A percentile compares a stretch with the other conserved stretches of the same genome.
phyloP scores from a whole-genome alignment of 2,113 vertebrate genomes.

The Atlantisia rogersi region DNA sequence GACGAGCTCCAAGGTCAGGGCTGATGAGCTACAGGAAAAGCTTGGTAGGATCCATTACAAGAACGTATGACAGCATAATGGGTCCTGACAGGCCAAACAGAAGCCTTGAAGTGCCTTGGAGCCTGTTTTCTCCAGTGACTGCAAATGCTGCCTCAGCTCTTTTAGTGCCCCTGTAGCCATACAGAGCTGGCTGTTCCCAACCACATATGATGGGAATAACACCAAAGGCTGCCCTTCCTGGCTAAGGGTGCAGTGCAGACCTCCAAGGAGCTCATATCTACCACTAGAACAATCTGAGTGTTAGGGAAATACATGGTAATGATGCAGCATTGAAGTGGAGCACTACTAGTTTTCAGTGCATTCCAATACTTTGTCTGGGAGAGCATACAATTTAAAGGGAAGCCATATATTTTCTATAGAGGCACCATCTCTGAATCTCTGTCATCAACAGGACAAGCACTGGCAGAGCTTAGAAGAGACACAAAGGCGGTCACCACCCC shows the following conservation, averaged over 20 bases:
- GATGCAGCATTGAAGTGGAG: neutral
- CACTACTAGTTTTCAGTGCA: neutral
- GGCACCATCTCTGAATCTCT: accelerated
- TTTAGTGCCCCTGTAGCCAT: neutral
- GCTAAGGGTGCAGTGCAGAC: neutral
- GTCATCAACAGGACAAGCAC: neutral
- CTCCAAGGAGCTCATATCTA: neutral
- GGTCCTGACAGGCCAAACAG: neutral
- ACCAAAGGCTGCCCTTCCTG: neutral
- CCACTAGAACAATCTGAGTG: neutral
- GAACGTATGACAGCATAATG: no score
- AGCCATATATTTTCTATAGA: neutral
- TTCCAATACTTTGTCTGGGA: neutral
- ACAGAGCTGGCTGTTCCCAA: neutral
- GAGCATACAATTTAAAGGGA: neutral
- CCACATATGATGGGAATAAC: neutral
- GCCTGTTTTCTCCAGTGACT: neutral
- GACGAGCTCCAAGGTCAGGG: neutral
- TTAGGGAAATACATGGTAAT: neutral
- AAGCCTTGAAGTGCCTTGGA: neutral
- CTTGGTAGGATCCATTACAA: neutral
- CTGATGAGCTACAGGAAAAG: neutral
- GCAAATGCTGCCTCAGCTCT: neutral
- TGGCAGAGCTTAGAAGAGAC: neutral
- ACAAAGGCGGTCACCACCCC: no score